Conservation (phyloP, 2,797 vertebrate genomes). For the Peromyscus melanophrys region DNA sequence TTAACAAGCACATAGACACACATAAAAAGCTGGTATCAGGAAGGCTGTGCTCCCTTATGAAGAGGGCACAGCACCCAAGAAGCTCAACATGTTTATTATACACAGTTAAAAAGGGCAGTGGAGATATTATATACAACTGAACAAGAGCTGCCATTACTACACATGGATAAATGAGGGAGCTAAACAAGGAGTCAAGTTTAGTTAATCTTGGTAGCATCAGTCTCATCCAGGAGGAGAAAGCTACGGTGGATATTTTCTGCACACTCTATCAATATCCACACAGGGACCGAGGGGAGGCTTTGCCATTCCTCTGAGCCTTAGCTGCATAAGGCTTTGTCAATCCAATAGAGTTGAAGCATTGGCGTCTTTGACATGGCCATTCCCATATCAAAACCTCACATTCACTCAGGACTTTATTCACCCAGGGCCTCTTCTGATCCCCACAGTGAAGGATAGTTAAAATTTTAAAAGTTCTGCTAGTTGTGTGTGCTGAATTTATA, state of each 20-base stretch:
- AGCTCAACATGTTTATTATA: not conserved
- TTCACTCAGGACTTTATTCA: not conserved
- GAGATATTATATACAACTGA: not conserved
- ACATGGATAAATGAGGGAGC: not conserved
- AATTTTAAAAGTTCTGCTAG: not conserved
- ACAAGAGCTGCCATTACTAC: not conserved
- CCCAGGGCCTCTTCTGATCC: not conserved
- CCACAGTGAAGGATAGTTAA: not conserved
- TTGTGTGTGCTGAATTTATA: too few relatives aligned
- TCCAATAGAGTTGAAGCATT: not conserved
- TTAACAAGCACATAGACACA: not conserved
- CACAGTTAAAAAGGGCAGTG: not conserved
- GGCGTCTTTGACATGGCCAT: not conserved
- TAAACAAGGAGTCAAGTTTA: not conserved
- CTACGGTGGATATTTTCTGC: not conserved
- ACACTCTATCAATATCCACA: not conserved
- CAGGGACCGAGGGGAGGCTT: not conserved
- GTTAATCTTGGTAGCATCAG: not conserved
- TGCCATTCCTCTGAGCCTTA: not conserved
- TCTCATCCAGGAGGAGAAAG: not conserved
- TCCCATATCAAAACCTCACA: not conserved
- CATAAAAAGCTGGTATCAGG: not conserved
- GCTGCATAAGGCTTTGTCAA: not conserved
- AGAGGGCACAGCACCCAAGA: too few relatives aligned
- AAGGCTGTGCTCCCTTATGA: not conserved